A percentile compares a stretch with the other conserved stretches of the same genome.
phyloP scores from a whole-genome alignment of 1,140 invertebrate species.

The Homarus americanus region DNA sequence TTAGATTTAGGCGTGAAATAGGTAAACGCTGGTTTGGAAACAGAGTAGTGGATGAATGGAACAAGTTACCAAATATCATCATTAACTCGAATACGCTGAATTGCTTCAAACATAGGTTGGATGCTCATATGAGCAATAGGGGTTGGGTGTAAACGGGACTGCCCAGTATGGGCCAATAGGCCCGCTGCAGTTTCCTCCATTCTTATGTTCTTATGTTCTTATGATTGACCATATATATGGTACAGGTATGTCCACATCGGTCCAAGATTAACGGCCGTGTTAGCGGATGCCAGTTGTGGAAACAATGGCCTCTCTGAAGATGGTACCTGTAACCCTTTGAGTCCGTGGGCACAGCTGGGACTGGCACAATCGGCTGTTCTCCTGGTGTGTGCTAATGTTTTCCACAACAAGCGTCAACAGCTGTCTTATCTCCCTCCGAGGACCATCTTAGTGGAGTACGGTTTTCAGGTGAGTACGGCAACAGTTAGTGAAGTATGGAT shows the following conservation, averaged over 20 bases:
- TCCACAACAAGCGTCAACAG: constrained; percentile 78
- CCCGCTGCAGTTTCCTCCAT: no score
- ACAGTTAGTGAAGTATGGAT: constrained; percentile 84
- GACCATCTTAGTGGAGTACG: constrained; percentile 83
- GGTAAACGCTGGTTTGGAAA: no score
- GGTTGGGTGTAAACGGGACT: no score
- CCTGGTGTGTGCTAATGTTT: constrained; percentile 82
- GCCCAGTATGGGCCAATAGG: no score
- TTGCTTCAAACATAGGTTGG: no score
- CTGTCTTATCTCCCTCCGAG: constrained; percentile 81
- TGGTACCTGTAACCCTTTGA: constrained; percentile 74
- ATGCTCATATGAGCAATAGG: no score
- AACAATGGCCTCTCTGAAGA: neutral
- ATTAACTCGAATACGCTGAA: no score
- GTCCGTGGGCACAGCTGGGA: constrained; percentile 81
- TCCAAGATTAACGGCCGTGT: constrained; percentile 82
- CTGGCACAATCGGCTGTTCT: constrained; percentile 81
- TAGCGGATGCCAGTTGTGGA: constrained; percentile 75
- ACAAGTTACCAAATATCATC: no score
- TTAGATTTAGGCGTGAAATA: no score
- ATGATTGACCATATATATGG: neutral
- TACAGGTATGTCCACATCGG: constrained; percentile 82
- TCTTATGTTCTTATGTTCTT: neutral
- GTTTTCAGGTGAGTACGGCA: constrained; percentile 80
- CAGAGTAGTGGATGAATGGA: no score